Evolutionary conservation across 2,113 vertebrate genomes (phyloP), one percentile per base, ranked within the genome.

Genomic region (Daubentonia madagascariensis): DNA sequence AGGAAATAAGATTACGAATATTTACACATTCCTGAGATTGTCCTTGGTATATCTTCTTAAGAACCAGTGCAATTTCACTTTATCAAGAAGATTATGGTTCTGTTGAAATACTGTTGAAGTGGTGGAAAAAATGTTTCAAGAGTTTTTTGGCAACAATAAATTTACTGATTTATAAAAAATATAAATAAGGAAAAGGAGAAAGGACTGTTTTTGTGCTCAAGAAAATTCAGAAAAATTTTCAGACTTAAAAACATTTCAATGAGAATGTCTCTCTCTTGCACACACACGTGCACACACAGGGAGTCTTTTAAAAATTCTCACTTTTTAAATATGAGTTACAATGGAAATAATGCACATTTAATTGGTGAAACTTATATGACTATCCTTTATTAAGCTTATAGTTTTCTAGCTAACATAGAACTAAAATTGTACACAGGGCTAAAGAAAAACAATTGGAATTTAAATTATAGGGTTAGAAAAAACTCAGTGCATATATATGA

Each of bases 1-100:
- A 98, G 54, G 85, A 97, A 94, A 94, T 91, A 76, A 87, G 70
- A 93, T 93, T 96, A 85, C 89, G 78, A 91, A 28, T 25, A 70
- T 85, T 91, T 96, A 83, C 54, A 70, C 96, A 96, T 96, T 93
- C 89, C 86, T 90, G 32, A 85, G 65, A 86, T 89, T 81, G 23
- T 52, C 52, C 75, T 57, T 83, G 67, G 78, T 40, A 83, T 86
- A 75, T 80, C 95, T 96, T 87, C 79, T 94, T 97, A 96, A 83
- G 86, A 97, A 83, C 22, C 10, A 79, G 40, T n/a, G 28, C n/a
- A 54, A 91, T 81, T 97, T 93, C 6, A 40, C 52, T 87, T 95
- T 94, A 80, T 92, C 45, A 81, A 37, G 25, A 94, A 94, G 76
- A 76, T 96, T 89, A 52, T 61, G 73, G 43, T 80, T 87, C 54